phyloP scores from a whole-genome alignment of 1,140 invertebrate genomes.

The Trachymyrmex septentrionalis region DNA sequence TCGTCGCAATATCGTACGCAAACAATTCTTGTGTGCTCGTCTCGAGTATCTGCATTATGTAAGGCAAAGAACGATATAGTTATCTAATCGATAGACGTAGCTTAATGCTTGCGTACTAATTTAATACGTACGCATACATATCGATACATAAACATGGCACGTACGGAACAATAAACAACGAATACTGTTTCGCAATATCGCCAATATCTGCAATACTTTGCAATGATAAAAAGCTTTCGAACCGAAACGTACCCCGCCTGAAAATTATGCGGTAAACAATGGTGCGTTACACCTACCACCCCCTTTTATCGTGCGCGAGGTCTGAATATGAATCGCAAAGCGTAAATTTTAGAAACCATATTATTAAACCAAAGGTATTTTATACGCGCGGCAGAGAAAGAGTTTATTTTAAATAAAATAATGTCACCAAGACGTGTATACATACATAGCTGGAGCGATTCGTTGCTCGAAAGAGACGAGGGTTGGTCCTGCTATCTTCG shows the following conservation, averaged over 20 bases:
- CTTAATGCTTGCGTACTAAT: constrained; percentile 33
- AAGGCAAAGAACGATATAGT: constrained; percentile 53
- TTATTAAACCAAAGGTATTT: constrained; percentile 41
- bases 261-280: constrained; percentile 45
- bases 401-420: constrained; percentile 27
- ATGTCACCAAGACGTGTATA: not conserved
- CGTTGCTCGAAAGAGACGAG: not conserved
- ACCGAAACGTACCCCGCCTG: not conserved
- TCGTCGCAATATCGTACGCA: constrained; percentile 37
- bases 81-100: constrained; percentile 54
- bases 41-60: constrained; percentile 54
- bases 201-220: not conserved
- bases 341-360: constrained; percentile 15
- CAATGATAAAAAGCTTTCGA: constrained; percentile 14
- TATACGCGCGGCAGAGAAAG: not conserved
- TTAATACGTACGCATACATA: not conserved
- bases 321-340: not conserved
- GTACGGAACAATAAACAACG: not conserved
- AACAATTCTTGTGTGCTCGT: constrained; percentile 53
- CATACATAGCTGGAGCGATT: not conserved
- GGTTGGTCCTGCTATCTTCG: not conserved
- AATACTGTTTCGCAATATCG: not conserved
- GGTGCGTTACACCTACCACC: not conserved
- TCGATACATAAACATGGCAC: not conserved
- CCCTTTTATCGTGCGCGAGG: not conserved